Base-by-base conservation (phyloP, 2,113 vertebrate species). In the Syrrhaptes paradoxus region DNA sequence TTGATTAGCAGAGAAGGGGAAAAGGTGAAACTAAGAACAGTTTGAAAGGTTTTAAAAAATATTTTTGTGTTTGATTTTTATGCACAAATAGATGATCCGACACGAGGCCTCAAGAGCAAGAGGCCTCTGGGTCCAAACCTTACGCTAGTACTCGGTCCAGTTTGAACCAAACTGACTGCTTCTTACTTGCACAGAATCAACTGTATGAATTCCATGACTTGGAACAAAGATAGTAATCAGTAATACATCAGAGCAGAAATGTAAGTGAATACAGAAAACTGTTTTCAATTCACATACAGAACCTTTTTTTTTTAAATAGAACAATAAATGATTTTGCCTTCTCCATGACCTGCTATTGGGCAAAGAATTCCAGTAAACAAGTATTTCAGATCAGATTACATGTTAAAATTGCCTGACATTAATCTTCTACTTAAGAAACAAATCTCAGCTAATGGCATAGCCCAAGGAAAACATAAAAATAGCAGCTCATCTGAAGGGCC, bases 341-440 rank as follows among this genome's bases (percentile, higher is more conserved):
- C 54, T 55, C 32, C 63, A 36, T 63, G 34, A 59, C 36, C 22
- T 91, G 85, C 59, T 68, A 77, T 21, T 90, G 86, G 51, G 43
- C 48, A 91, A 70, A 96, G 32, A 89, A 87, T 26, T 58, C 49
- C 46, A 66, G 85, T 77, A 92, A 95, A 89, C n/a, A 89, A 89
- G 61, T 15, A 32, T 91, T 95, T 93, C 83, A 62, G 59, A 84
- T 66, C 54, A 91, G 81, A 95, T 71, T 79, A 85, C 3, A 1
- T 57, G 73, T 87, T 91, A 91, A 94, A 97, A 87, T 61, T 75
- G 66, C 77, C 70, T 89, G 72, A 77, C 74, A 91, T 85, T 75
- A 87, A 94, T 87, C 94, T 81, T 91, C 68, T 81, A 73, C 74
- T 97, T 96, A 95, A 89, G 67, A 95, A 97, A 96, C 77, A 94